phyloP scores from a whole-genome alignment of 2,888 invertebrate species.

The Macropis europaea region DNA sequence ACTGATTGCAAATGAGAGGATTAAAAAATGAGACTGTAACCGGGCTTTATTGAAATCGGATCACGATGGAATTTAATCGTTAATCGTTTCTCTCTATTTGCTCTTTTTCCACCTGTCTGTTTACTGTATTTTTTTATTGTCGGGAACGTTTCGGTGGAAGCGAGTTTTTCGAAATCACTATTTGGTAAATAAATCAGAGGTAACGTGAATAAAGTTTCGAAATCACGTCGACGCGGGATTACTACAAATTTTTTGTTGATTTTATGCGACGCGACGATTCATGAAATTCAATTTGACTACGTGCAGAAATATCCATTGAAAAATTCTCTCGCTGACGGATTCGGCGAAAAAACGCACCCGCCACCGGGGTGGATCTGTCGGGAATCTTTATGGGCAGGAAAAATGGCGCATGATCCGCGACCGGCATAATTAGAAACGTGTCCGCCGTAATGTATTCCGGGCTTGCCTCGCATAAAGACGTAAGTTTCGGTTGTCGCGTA shows the following conservation, averaged over 20 bases:
- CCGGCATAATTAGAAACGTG: conserved; percentile 23
- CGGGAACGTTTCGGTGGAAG: background rate
- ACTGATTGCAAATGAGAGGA: conserved; percentile 35
- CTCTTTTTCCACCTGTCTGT: no score
- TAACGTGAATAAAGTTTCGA: conserved; percentile 12
- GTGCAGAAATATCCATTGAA: background rate
- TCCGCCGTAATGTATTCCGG: conserved; percentile 26
- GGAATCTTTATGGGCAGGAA: background rate
- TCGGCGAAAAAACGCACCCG: background rate
- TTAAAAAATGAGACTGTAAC: conserved; percentile 35
- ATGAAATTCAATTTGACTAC: conserved; percentile 19
- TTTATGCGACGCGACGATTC: background rate
- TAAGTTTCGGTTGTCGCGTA: conserved; percentile 34
- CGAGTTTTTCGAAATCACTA: background rate
- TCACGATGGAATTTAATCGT: conserved; percentile 5
- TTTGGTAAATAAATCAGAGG: conserved; percentile 30
- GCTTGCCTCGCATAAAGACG: conserved; percentile 36
- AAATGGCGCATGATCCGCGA: background rate
- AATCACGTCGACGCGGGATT: conserved; percentile 11
- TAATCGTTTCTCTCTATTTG: conserved; percentile 1
- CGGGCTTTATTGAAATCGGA: conserved; percentile 15
- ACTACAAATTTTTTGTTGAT: conserved; percentile 9
- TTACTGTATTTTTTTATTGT: background rate
- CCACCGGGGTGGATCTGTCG: no score
- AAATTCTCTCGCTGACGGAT: background rate